Conservation (phyloP, 1,140 invertebrate genomes). For the Microplitis demolitor region DNA sequence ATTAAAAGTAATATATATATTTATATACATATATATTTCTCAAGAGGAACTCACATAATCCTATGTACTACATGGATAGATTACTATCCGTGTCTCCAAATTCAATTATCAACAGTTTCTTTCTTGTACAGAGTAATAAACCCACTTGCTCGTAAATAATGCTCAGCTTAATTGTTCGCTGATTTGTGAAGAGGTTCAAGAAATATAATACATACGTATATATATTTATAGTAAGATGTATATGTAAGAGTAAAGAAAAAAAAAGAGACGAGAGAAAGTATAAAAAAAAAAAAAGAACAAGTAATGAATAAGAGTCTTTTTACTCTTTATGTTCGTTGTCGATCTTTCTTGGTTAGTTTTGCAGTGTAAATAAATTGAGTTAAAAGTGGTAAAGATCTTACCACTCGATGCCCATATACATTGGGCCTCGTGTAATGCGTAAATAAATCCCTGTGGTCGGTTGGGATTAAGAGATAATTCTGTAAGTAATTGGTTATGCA, state of each 20-base stretch:
- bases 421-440: neutral
- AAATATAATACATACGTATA: neutral
- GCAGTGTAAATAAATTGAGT: neutral
- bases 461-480: slow-evolving; percentile 33
- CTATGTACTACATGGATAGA: too few relatives aligned
- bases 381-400: neutral
- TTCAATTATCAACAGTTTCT: slow-evolving; percentile 39
- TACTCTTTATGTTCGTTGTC: slow-evolving; percentile 13
- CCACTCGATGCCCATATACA: neutral
- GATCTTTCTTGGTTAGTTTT: slow-evolving; percentile 10
- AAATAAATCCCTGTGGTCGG: slow-evolving; percentile 25
- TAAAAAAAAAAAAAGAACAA: too few relatives aligned
- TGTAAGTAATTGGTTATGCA: slow-evolving; percentile 34
- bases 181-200: neutral
- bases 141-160: slow-evolving; percentile 39
- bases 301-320: neutral
- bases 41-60: neutral
- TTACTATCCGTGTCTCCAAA: slow-evolving; percentile 12
- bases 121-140: slow-evolving; percentile 5
- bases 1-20: neutral
- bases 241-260: neutral
- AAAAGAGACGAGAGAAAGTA: too few relatives aligned
- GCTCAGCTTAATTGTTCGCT: slow-evolving; percentile 38
- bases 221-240: neutral
- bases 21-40: slow-evolving; percentile 21